phyloP scores from a whole-genome alignment of 2,113 vertebrate genomes.

The Pungitius pungitius region DNA sequence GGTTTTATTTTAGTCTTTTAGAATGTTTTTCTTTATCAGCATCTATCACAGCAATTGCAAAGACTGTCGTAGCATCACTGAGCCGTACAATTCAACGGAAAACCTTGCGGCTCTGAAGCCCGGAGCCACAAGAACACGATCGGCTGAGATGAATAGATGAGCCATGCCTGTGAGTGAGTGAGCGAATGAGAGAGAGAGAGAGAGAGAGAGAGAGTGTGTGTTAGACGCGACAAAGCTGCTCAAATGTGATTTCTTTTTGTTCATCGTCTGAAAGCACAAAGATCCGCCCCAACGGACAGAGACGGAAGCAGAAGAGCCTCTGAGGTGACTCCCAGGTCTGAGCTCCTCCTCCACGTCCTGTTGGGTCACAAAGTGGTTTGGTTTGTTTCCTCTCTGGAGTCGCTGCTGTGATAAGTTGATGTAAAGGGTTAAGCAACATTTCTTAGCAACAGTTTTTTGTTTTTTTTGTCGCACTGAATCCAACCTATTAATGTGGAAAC shows the following conservation, averaged over 20 bases:
- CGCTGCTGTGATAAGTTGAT: neutral
- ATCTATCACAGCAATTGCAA: conserved; percentile 1
- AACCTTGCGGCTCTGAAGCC: neutral
- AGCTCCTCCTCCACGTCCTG: neutral
- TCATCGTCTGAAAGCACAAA: conserved; percentile 25
- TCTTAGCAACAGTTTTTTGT: neutral
- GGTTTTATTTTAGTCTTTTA: neutral
- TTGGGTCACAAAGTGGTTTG: neutral
- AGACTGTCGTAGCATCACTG: conserved; percentile 39
- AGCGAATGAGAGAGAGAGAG: too few species aligned
- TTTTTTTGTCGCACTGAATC: neutral
- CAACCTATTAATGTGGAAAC: neutral
- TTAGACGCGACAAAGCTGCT: conserved; percentile 19
- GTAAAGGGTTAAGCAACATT: neutral
- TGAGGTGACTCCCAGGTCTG: neutral
- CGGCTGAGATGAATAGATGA: neutral
- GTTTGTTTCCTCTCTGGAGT: neutral
- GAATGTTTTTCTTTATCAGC: conserved; percentile 22
- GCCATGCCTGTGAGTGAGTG: neutral
- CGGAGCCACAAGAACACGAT: conserved; percentile 20
- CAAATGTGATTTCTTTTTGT: neutral
- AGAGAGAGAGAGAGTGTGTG: too few species aligned
- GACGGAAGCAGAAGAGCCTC: neutral
- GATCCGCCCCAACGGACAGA: conserved; percentile 16
- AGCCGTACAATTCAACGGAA: conserved; percentile 9